Evolutionary conservation across 2,888 invertebrate genomes (phyloP), one percentile per base, ranked within the genome.

Genomic region (Chrysina gloriosa): DNA sequence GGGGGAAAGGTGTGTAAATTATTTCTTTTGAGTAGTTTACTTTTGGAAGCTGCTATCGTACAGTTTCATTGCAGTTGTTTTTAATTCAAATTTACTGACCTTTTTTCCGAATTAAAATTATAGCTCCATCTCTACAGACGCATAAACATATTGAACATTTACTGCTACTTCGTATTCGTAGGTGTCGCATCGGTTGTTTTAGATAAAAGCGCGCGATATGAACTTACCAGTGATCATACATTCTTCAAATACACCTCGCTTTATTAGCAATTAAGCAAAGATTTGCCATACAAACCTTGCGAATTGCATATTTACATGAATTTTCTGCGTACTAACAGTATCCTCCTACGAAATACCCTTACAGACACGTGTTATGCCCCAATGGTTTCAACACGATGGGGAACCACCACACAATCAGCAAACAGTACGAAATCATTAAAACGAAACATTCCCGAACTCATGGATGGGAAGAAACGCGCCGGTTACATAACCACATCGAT

Each of bases 51-150:
- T 47, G 29, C 52, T 63, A 36, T 54, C 42, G n/a, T 64, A 34
- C 64, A 68, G 54, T 39, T 34, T 27, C 64, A 48, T 64, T 68
- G 63, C 64, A 50, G 52, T 64, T 42, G 65, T 65, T 77, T 77
- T 77, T 80, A 79, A 77, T 81, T 82, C 78, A 79, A 82, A 82
- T 77, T 79, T 79, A 81, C 82, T 81, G 77, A 82, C 82, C 81
- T 82, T 81, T 79, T n/a, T 81, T 78, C 70, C 71, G 77, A 78
- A 77, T 75, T 76, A 81, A 82, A 82, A 81, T 82, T 79, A 79
- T 79, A 81, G 83, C 83, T 82, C 83, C 83, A 83, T 83, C 83
- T 83, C 78, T 80, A 75, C 78, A 79, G 79, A 80, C 79, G 76
- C 78, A 77, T 76, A 78, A 80, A 81, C 82, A 80, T 80, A 80